These are phyloP conservation scores for Phalacrocorax brasilianus DNA, from an alignment of 2,113 vertebrate genomes.

Conservation along the genomic window DNA sequence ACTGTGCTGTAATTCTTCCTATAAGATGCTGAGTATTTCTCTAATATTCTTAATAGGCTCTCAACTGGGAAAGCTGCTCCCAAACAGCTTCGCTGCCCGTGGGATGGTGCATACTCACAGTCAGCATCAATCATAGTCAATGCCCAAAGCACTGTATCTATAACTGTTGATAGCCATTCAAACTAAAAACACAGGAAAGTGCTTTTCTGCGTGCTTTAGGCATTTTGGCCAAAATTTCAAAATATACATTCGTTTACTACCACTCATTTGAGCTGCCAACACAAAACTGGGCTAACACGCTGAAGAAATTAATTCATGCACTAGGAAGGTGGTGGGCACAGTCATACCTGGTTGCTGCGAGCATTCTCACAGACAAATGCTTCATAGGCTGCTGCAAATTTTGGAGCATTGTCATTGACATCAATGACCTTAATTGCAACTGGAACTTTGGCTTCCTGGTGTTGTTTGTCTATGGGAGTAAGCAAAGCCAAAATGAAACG, in stretches of 20 bases:
- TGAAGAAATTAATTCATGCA: not conserved
- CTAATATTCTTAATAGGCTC: not conserved
- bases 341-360: conserved; percentile 82
- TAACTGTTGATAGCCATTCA: not conserved
- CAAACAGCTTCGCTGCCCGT: not conserved
- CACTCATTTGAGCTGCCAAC: not conserved
- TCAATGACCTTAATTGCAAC: conserved; percentile 91
- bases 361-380: conserved; percentile 91
- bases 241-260: not conserved
- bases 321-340: too few species aligned
- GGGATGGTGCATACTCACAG: not conserved
- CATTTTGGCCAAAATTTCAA: not conserved
- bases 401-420: conserved; percentile 92
- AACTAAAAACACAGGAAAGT: not conserved
- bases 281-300: not conserved
- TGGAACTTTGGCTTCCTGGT: conserved; percentile 92
- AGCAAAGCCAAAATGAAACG: not conserved
- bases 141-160: not conserved
- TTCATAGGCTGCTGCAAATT: conserved; percentile 87
- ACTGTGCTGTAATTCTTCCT: not conserved
- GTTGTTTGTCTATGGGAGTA: conserved; percentile 81
- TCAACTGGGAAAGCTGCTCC: not conserved
- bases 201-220: not conserved
- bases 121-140: not conserved
- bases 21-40: not conserved